phyloP scores from a whole-genome alignment of 1,140 invertebrate species.

The Macrocentrus cingulum region DNA sequence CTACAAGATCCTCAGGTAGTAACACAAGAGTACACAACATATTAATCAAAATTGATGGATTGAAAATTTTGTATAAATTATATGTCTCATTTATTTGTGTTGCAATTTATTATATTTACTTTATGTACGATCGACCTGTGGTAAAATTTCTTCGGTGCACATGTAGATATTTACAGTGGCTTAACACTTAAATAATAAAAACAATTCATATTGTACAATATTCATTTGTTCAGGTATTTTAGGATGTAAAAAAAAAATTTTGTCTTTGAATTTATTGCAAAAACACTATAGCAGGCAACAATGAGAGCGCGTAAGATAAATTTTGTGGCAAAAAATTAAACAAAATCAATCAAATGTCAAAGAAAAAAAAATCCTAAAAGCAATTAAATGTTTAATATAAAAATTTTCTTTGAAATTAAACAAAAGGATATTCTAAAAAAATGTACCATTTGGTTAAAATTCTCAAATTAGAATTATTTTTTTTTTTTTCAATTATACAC shows the following conservation, averaged over 20 bases:
- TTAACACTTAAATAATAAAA: conserved; percentile 18
- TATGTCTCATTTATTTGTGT: conserved; percentile 21
- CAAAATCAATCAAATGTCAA: no score
- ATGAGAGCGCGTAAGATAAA: no score
- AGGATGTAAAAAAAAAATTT: no score
- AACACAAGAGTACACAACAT: not conserved
- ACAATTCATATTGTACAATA: conserved; percentile 5
- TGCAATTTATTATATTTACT: conserved; percentile 1
- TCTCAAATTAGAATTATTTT: no score
- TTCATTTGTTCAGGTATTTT: not conserved
- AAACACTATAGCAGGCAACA: conserved; percentile 1
- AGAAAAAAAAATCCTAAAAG: no score
- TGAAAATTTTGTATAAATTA: conserved; percentile 7
- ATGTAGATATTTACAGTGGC: conserved; percentile 37
- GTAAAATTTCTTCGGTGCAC: conserved; percentile 15
- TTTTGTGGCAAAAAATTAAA: no score
- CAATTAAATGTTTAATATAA: no score
- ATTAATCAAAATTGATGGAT: not conserved
- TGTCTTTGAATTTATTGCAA: conserved; percentile 7
- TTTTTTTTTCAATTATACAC: no score
- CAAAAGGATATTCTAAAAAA: no score
- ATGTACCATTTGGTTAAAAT: no score
- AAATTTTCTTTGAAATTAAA: conserved; percentile 14
- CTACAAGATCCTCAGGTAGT: conserved; percentile 22
- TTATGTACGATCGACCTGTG: conserved; percentile 13